Base-by-base conservation (phyloP, 2,113 vertebrate genomes). In the Ovis canadensis region DNA sequence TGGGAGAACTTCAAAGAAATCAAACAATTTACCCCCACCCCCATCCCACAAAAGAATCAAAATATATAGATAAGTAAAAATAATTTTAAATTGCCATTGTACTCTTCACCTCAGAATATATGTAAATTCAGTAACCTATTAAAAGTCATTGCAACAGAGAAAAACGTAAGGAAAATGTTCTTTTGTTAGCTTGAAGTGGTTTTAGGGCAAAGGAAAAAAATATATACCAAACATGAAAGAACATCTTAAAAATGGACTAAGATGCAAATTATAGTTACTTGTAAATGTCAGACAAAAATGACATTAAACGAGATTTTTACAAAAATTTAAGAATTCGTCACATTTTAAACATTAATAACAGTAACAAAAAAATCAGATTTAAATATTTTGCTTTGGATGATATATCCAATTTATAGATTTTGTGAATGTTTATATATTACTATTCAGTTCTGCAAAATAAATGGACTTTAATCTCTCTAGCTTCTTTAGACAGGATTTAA, bases 181-280 rank as follows among this genome's bases (percentile, higher is more conserved):
- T 94, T 92, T 91, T 91, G 90, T 96, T 97, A 96, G 93, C 48
- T 93, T 27, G 67, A 94, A 94, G n/a, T 92, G 78, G 0, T 95
- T 90, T 95, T 1, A 95, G 25, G 78, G 36, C 48, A 97, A 80
- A 96, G 36, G 27, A 64, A 62, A 67, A 52, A 90, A 85, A 90
- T 60, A 93, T 55, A 95, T 52, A 95, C 3, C 62, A 95, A 94
- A 97, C 43, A 93, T n/a, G 52, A 96, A 96, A 97, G 48, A 95
- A 60, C 12, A 82, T 50, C 57, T 93, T 48, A 90, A 27, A 97
- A 97, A 84, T 57, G 40, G 48, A 93, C 45, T n/a, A 64, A 96
- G 40, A 96, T 31, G 71, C 40, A 94, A 90, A 90, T n/a, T 67
- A 21, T 1, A 95, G 74, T 40, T 94, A 96, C 19, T 40, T 78